Evolutionary conservation across 2,797 vertebrate genomes (phyloP).

Genomic region (Vespertilio murinus): DNA sequence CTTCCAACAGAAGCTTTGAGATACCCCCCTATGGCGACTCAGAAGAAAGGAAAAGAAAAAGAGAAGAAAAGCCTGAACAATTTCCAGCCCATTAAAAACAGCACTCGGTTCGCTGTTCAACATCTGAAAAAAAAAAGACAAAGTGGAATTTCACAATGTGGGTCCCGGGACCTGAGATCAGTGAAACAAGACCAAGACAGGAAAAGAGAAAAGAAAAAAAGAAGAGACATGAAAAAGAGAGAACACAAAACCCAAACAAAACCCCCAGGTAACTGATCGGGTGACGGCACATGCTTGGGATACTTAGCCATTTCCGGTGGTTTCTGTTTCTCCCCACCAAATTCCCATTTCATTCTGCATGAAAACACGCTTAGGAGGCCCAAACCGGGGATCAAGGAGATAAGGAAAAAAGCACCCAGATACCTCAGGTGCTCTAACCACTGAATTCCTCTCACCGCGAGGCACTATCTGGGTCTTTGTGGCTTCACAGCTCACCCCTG

Average conservation of each 20-base stretch:
- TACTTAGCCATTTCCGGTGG: background rate
- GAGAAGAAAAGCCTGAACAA: slow-evolving; percentile 24
- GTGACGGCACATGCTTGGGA: background rate
- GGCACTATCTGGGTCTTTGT: background rate
- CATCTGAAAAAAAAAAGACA: slow-evolving; percentile 37
- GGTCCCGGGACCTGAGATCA: background rate
- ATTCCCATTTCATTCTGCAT: background rate
- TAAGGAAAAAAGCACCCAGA: background rate
- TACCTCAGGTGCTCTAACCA: background rate
- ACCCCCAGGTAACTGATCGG: background rate
- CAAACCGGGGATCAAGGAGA: background rate
- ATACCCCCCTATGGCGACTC: slow-evolving; percentile 12
- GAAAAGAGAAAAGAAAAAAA: background rate
- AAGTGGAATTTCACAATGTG: slow-evolving; percentile 56
- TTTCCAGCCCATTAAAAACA: slow-evolving; percentile 67
- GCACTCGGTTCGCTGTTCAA: slow-evolving; percentile 52
- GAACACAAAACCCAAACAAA: background rate
- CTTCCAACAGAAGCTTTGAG: slow-evolving; percentile 49
- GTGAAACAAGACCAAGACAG: slow-evolving; percentile 13
- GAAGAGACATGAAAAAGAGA: background rate
- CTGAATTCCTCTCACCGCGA: no score
- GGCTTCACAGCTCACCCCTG: background rate
- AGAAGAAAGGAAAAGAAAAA: background rate
- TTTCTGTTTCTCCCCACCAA: background rate
- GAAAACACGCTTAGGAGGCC: background rate